Percentiles rank a stretch among this genome's conserved stretches.
Conservation (phyloP, 1,140 invertebrate species). For the Ostrea denselamellosa region DNA sequence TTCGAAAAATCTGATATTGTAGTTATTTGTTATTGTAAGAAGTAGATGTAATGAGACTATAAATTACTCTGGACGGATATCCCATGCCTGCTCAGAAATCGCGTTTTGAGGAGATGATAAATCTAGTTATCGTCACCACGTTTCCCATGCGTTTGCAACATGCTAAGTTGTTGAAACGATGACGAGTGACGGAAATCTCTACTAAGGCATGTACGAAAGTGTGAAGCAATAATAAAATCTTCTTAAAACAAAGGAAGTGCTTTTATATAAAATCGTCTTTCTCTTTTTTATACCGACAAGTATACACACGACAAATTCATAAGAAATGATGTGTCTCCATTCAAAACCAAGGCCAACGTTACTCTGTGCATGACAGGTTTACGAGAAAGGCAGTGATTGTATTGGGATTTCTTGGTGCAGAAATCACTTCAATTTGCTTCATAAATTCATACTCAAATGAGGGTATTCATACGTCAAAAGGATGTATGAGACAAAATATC, state of each 20-base stretch:
- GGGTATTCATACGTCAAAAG: background rate
- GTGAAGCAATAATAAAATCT: background rate
- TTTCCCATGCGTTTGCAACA: no score
- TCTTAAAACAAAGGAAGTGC: conserved; percentile 25
- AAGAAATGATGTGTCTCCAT: background rate
- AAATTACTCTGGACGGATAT: no score
- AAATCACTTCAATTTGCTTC: conserved; percentile 18
- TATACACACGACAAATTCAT: background rate
- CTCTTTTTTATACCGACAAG: background rate
- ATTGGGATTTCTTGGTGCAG: conserved; percentile 1
- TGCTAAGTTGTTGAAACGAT: background rate
- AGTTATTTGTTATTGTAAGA: no score
- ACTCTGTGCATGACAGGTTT: conserved; percentile 20
- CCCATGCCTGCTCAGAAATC: no score
- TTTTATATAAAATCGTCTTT: conserved; percentile 14
- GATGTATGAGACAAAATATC: background rate
- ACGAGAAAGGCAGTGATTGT: conserved; percentile 3
- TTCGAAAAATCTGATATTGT: no score
- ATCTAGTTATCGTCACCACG: no score
- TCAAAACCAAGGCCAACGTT: background rate
- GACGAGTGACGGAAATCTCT: background rate
- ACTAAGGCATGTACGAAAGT: background rate
- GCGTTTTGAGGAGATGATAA: no score
- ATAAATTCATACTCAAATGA: background rate
- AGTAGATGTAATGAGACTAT: no score